A percentile compares a stretch with the other conserved stretches of the same genome.
Conservation (phyloP, 2,113 vertebrate species). For the Albula glossodonta region DNA sequence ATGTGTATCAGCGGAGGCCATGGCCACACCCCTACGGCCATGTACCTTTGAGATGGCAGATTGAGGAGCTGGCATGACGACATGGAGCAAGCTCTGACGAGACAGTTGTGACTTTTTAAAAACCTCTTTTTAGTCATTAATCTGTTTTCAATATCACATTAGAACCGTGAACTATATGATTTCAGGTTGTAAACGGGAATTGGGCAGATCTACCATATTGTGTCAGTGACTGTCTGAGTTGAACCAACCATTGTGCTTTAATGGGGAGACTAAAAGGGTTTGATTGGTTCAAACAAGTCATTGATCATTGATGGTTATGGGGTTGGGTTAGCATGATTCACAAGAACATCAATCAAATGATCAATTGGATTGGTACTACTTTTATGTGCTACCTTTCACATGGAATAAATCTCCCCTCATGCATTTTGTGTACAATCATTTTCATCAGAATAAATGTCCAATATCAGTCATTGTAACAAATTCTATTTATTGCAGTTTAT, state of each 20-base stretch:
- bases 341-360: background rate
- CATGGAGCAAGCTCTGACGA: background rate
- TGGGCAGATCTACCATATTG: no score
- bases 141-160: background rate
- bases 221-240: no score
- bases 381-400: background rate
- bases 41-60: background rate
- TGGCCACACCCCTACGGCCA: background rate
- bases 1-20: background rate
- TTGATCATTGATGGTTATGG: no score
- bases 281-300: no score
- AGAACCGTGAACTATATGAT: background rate
- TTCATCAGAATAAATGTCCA: background rate
- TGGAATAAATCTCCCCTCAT: background rate
- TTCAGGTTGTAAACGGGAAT: background rate
- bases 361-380: background rate
- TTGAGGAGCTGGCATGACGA: background rate
- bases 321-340: background rate
- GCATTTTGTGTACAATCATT: background rate
- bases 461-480: background rate
- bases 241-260: no score
- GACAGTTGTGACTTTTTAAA: background rate
- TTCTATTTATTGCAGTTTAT: no score
- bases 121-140: background rate
- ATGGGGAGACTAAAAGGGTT: no score